phyloP scores from a whole-genome alignment of 2,113 vertebrate genomes.

The Calyptomena viridis region DNA sequence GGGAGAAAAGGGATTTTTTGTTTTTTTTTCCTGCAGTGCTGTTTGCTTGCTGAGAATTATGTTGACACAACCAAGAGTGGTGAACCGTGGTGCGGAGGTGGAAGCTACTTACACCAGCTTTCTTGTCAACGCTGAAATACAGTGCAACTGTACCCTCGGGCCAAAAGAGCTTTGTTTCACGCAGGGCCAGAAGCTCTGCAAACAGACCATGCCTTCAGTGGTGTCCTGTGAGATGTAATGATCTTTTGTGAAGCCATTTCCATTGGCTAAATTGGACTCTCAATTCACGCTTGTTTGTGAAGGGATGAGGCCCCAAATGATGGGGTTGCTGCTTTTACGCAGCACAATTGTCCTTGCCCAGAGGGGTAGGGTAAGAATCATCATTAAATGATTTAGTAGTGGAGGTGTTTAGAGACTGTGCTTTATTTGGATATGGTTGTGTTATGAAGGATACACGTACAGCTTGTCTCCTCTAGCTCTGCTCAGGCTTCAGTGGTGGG shows the following conservation, averaged over 20 bases:
- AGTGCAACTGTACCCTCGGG: background rate
- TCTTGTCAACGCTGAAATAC: background rate
- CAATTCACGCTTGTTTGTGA: background rate
- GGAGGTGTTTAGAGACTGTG: background rate
- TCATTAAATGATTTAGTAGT: background rate
- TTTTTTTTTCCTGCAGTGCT: conserved; percentile 28
- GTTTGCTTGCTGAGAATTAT: conserved; percentile 22
- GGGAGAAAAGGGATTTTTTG: background rate
- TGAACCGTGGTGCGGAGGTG: conserved; percentile 10
- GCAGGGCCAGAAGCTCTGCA: background rate
- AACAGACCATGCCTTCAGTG: background rate
- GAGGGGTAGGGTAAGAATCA: background rate
- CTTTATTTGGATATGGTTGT: background rate
- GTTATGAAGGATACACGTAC: rapidly evolving
- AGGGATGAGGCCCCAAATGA: background rate
- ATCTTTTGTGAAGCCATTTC: background rate
- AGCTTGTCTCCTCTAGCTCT: background rate
- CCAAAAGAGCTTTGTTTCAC: background rate
- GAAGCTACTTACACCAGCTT: background rate
- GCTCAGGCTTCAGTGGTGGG: background rate
- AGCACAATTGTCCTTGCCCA: background rate
- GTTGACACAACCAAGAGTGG: conserved; percentile 27
- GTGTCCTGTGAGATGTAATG: background rate
- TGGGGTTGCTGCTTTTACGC: background rate
- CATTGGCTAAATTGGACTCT: background rate